Conservation (phyloP, 2,113 vertebrate species). For the Muscicapa adusta region DNA sequence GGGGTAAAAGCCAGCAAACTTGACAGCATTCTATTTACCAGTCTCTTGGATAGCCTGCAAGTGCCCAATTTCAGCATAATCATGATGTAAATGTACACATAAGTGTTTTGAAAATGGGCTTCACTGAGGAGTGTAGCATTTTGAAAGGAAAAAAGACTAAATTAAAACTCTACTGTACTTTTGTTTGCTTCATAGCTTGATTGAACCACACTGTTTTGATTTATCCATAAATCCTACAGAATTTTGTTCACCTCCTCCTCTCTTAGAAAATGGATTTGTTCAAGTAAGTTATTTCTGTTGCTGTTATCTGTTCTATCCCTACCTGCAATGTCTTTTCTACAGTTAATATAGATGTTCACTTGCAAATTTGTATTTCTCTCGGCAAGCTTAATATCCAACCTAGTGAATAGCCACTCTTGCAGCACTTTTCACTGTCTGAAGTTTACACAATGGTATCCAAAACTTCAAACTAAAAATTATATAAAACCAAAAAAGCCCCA, state of each 20-base stretch:
- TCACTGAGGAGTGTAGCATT: neutral
- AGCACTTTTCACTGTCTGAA: neutral
- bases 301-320: neutral
- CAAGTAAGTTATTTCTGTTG: constrained; percentile 72
- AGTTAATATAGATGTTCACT: neutral
- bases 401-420: neutral
- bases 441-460: neutral
- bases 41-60: neutral
- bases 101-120: neutral
- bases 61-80: neutral
- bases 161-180: neutral
- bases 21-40: neutral
- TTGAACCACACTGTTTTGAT: constrained; percentile 92
- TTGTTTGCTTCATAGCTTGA: constrained; percentile 70
- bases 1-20: neutral
- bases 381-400: neutral
- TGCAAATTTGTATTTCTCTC: neutral
- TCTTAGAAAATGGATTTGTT: constrained; percentile 83
- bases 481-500: neutral
- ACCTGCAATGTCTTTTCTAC: neutral
- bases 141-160: neutral
- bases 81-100: neutral
- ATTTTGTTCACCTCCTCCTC: constrained; percentile 80
- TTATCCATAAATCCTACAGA: constrained; percentile 72
- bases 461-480: neutral